These are phyloP conservation scores for Thamnophis sirtalis DNA, from an alignment of 2,113 vertebrate genomes.

Conservation along the genomic window DNA sequence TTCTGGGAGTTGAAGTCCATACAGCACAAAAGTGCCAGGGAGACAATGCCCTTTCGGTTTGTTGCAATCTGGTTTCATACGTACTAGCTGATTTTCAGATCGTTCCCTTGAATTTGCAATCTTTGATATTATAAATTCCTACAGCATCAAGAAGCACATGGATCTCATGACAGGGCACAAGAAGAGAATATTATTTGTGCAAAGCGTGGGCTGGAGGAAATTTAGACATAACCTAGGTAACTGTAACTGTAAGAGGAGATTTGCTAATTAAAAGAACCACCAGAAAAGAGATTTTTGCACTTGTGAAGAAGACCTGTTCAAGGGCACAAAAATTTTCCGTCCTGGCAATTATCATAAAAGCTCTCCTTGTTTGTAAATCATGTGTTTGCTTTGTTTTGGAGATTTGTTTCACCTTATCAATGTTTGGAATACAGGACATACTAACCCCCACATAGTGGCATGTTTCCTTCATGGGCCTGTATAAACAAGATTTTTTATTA, in stretches of 20 bases:
- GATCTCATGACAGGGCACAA: not conserved
- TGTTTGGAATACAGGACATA: not conserved
- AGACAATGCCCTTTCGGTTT: not conserved
- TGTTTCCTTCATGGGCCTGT: not conserved
- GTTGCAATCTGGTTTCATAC: too few species aligned
- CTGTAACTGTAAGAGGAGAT: not conserved
- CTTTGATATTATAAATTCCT: not conserved
- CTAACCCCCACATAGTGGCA: not conserved
- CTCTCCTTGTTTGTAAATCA: not conserved
- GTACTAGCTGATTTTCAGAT: not conserved
- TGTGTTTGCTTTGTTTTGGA: not conserved
- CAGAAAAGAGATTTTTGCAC: not conserved
- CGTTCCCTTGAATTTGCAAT: not conserved
- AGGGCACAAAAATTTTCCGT: not conserved
- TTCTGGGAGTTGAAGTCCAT: not conserved
- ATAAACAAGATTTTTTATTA: not conserved
- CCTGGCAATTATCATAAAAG: not conserved
- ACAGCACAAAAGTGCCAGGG: not conserved
- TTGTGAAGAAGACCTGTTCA: not conserved
- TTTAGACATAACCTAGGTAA: not conserved
- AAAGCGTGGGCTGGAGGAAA: not conserved
- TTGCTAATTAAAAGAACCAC: not conserved
- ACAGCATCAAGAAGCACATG: not conserved
- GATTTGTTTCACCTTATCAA: not conserved
- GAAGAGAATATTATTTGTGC: not conserved